Evolutionary conservation across 2,113 vertebrate species (phyloP).

Genomic region (Procapra przewalskii): DNA sequence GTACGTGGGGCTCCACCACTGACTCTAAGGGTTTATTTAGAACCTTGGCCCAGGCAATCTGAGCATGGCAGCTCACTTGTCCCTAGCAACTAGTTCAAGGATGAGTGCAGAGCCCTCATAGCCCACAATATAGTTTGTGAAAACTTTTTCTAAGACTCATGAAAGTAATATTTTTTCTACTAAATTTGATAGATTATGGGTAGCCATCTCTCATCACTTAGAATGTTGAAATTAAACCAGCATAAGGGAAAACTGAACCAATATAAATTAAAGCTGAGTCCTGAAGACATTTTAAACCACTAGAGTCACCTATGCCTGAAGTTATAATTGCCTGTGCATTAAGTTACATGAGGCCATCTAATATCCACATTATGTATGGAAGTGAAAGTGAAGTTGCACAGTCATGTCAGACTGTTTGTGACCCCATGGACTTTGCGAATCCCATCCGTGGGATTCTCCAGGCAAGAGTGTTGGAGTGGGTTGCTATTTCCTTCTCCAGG

Average conservation of each 20-base stretch:
- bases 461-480: too few species aligned
- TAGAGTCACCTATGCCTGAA: background rate
- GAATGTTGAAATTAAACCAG: background rate
- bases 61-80: background rate
- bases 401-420: too few species aligned
- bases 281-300: background rate
- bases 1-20: background rate
- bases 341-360: background rate
- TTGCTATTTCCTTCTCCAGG: too few species aligned
- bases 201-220: background rate
- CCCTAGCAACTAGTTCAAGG: background rate
- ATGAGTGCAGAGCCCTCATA: background rate
- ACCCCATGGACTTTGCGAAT: too few species aligned
- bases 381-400: too few species aligned
- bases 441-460: too few species aligned
- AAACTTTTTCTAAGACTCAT: background rate
- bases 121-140: background rate
- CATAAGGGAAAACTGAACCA: background rate
- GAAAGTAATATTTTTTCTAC: background rate
- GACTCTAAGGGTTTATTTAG: too few species aligned
- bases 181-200: background rate
- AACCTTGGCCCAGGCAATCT: background rate
- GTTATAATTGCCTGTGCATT: background rate
- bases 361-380: background rate
- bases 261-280: background rate